phyloP scores from a whole-genome alignment of 92 coral and sea anemone genomes.

The Siderastrea radians region DNA sequence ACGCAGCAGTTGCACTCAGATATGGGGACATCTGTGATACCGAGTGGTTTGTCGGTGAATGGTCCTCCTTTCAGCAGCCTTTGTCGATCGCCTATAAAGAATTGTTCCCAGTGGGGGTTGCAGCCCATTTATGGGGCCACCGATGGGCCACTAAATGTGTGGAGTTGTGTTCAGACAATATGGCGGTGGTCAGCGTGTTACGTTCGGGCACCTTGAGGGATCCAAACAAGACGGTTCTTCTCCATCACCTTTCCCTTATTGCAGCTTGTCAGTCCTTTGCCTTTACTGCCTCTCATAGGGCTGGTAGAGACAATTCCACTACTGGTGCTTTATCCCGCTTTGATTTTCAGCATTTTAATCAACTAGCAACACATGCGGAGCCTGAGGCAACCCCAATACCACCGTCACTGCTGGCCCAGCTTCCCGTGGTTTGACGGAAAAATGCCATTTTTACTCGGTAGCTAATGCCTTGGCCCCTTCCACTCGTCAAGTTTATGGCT shows the following conservation, averaged over 20 bases:
- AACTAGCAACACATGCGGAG: not conserved
- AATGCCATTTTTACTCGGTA: constrained; percentile 1
- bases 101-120: constrained; percentile 19
- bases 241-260: not conserved
- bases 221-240: constrained; percentile 17
- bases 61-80: not conserved
- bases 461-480: constrained; percentile 1
- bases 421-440: not conserved
- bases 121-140: constrained; percentile 18
- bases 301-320: not conserved
- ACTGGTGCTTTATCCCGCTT: not conserved
- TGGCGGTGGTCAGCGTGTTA: constrained; percentile 14
- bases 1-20: constrained; percentile 21
- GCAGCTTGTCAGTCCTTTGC: constrained; percentile 11
- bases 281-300: not conserved
- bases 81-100: constrained; percentile 36
- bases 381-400: not conserved
- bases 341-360: not conserved
- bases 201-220: constrained; percentile 20
- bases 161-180: constrained; percentile 18
- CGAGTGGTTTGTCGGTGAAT: constrained; percentile 28
- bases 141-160: not conserved
- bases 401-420: constrained; percentile 6
- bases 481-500: not conserved
- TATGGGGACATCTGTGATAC: constrained; percentile 18